Conservation (phyloP, 2,888 invertebrate genomes). For the Eupithecia subfuscata region DNA sequence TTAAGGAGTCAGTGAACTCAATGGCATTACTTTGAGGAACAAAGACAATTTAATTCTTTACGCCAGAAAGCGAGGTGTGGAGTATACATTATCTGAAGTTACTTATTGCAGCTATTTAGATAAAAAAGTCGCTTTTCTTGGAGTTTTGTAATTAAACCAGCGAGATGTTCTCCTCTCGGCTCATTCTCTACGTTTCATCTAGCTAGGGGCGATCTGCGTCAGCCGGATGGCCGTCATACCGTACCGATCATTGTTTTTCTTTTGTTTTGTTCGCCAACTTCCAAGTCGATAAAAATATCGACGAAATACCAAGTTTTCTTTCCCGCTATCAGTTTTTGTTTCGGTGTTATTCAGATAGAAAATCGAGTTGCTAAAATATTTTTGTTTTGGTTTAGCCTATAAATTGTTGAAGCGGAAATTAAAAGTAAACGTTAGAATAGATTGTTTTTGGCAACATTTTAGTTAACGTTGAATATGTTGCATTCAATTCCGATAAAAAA, state of each 20-base stretch:
- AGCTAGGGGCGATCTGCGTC: slow-evolving; percentile 1
- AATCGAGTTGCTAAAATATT: slow-evolving; percentile 35
- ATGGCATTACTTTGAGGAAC: slow-evolving; percentile 30
- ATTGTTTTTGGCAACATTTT: slow-evolving; percentile 13
- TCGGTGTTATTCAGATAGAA: slow-evolving; percentile 35
- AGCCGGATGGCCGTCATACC: slow-evolving; percentile 45
- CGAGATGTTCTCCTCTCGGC: neutral
- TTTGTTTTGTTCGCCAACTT: slow-evolving; percentile 43
- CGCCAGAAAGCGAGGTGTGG: slow-evolving; percentile 19
- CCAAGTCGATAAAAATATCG: slow-evolving; percentile 44
- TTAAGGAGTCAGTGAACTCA: slow-evolving; percentile 36
- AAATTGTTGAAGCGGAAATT: slow-evolving; percentile 34
- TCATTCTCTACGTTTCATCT: slow-evolving; percentile 15
- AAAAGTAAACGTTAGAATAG: slow-evolving; percentile 18
- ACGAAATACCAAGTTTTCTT: slow-evolving; percentile 36
- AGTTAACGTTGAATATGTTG: slow-evolving; percentile 2
- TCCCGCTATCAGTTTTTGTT: slow-evolving; percentile 35
- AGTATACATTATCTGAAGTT: slow-evolving; percentile 29
- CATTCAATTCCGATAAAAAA: neutral
- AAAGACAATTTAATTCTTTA: slow-evolving; percentile 42
- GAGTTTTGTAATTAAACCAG: slow-evolving; percentile 43
- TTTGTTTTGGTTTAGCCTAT: slow-evolving; percentile 29
- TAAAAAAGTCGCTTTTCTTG: slow-evolving; percentile 40
- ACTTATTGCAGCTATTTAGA: slow-evolving; percentile 11
- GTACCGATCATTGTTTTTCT: slow-evolving; percentile 44